Evolutionary conservation across 2,797 vertebrate species (phyloP).

Genomic region (Pempheris klunzingeri): DNA sequence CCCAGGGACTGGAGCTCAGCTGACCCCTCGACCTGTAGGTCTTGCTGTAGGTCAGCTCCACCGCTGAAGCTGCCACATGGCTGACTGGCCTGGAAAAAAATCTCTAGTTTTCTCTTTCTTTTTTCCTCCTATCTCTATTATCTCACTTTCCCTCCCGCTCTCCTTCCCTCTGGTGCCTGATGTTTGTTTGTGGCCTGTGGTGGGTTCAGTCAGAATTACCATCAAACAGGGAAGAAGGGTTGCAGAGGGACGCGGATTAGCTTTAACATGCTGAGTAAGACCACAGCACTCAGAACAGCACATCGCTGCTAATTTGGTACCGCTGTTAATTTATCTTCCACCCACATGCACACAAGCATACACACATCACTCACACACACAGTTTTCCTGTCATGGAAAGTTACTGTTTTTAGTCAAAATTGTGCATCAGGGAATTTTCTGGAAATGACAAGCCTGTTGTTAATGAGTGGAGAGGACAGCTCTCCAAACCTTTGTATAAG

Average conservation of each 20-base stretch:
- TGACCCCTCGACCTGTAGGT: slow-evolving; percentile 51
- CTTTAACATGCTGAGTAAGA: slow-evolving; percentile 77
- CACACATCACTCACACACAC: slow-evolving; percentile 33
- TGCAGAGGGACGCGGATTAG: slow-evolving; percentile 66
- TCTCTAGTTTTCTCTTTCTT: background rate
- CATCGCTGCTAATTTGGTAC: slow-evolving; percentile 77
- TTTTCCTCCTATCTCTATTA: slow-evolving; percentile 38
- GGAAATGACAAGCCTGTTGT: slow-evolving; percentile 73
- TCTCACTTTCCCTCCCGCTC: slow-evolving; percentile 29
- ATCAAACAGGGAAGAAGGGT: slow-evolving; percentile 61
- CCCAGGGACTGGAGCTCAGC: slow-evolving; percentile 34
- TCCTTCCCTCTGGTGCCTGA: slow-evolving; percentile 34
- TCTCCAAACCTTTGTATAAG: slow-evolving; percentile 54
- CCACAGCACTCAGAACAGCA: slow-evolving; percentile 59
- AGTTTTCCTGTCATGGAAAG: slow-evolving; percentile 47
- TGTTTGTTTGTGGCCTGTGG: slow-evolving; percentile 73
- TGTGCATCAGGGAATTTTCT: slow-evolving; percentile 66
- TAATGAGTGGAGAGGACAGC: slow-evolving; percentile 62
- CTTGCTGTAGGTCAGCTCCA: slow-evolving; percentile 45
- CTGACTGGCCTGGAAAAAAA: slow-evolving; percentile 46
- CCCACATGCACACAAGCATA: slow-evolving; percentile 58
- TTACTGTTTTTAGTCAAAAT: slow-evolving; percentile 65
- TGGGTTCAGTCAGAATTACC: slow-evolving; percentile 73
- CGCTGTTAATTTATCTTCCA: slow-evolving; percentile 74
- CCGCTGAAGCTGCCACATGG: slow-evolving; percentile 57